phyloP scores from a whole-genome alignment of 2,888 invertebrate species.

The Electrophaes corylata region DNA sequence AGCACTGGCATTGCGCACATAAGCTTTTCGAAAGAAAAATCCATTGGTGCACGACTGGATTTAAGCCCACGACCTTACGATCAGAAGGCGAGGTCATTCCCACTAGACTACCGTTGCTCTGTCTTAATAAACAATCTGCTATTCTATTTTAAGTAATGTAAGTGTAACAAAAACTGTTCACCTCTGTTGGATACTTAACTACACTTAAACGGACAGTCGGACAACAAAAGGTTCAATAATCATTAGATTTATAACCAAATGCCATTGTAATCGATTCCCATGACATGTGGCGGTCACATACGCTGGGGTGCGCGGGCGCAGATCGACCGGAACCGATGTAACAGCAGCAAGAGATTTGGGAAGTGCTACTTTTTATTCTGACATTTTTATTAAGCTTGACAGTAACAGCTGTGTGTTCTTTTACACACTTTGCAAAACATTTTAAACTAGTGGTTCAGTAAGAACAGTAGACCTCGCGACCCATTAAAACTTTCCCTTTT shows the following conservation, averaged over 20 bases:
- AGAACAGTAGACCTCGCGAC: no score
- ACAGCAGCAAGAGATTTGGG: conserved; percentile 35
- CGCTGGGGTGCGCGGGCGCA: conserved; percentile 36
- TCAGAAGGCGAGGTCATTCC: no score
- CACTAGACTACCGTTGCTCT: no score
- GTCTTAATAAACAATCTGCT: no score
- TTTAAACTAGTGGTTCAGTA: no score
- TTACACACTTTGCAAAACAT: no score
- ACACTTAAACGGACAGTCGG: conserved; percentile 20
- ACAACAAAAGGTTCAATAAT: conserved; percentile 41
- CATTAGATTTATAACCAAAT: conserved; percentile 54
- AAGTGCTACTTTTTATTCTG: conserved; percentile 30
- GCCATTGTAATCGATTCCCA: conserved; percentile 66
- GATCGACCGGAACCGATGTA: conserved; percentile 43
- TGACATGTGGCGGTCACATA: conserved; percentile 53
- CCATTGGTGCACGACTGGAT: no score
- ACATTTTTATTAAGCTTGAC: conserved; percentile 32
- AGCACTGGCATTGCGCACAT: no score
- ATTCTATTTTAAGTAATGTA: no score
- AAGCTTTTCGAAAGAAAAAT: no score
- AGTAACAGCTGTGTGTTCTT: conserved; percentile 17
- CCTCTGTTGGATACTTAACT: not conserved
- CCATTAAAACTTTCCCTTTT: no score
- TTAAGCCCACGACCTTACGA: no score
- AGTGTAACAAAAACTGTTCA: conserved; percentile 1